Base-by-base conservation (phyloP, 1,140 invertebrate species). In the Holotrichia oblita region DNA sequence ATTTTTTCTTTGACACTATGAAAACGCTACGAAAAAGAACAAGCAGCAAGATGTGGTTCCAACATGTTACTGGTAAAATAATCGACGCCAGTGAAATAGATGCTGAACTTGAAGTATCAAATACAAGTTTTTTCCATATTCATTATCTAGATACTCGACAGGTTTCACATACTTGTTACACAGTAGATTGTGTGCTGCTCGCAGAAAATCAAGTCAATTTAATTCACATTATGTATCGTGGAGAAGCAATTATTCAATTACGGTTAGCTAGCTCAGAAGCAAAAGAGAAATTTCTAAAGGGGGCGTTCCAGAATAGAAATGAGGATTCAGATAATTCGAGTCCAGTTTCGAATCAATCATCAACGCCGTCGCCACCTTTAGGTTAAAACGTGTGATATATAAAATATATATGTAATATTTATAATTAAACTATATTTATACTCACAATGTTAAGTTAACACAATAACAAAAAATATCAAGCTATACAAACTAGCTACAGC, bases 381-480 rank as follows among this genome's bases (percentile, higher is more conserved):
- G 55, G 14, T 59, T 59, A 59, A 59, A 59, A 59, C 14, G 55
- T 59, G 55, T 59, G 55, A 59, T n/a, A n/a, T n/a, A 7, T 7
- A 7, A 59, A 59, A 59, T 59, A 20, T 59, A 59, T 59, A 59
- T 59, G 55, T 59, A 59, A 59, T 59, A 59, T 59, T 59, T 59
- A 59, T 59, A 59, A 59, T 59, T 59, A 59, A 59, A 59, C 55
- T 59, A 59, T 59, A 59, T n/a, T 59, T 59, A n/a, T n/a, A n/a
- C n/a, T n/a, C n/a, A n/a, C n/a, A n/a, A n/a, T n/a, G n/a, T n/a
- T n/a, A n/a, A n/a, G n/a, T n/a, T n/a, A n/a, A n/a, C n/a, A n/a
- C n/a, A n/a, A n/a, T n/a, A n/a, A n/a, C n/a, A n/a, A n/a, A n/a
- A n/a, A n/a, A n/a, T n/a, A n/a, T n/a, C n/a, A n/a, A n/a, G n/a